phyloP scores from a whole-genome alignment of 2,113 vertebrate species.

The Silurus meridionalis region DNA sequence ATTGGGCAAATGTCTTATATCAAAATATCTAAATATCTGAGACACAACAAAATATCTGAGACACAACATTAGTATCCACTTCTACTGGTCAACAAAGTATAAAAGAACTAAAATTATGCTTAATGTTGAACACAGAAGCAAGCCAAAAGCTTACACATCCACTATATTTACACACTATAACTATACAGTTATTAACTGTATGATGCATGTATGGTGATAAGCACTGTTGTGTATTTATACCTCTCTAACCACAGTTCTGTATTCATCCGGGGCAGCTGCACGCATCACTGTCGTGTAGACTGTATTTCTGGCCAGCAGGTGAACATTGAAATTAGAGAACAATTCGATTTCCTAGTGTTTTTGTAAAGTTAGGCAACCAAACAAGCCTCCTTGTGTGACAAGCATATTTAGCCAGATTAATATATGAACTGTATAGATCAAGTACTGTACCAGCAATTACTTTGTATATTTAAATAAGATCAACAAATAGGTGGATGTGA shows the following conservation, averaged over 20 bases:
- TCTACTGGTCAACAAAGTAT: neutral
- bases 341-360: conserved; percentile 7
- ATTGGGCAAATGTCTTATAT: neutral
- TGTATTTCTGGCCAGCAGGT: conserved; percentile 58
- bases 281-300: conserved; percentile 75
- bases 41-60: neutral
- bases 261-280: conserved; percentile 64
- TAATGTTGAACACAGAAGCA: neutral
- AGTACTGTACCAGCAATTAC: neutral
- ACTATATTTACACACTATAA: neutral
- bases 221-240: conserved; percentile 11
- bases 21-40: neutral
- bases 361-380: neutral
- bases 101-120: neutral
- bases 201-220: neutral
- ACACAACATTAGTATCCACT: neutral
- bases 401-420: neutral
- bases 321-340: neutral
- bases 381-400: neutral
- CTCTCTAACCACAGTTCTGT: conserved; percentile 60
- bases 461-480: neutral
- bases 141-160: neutral
- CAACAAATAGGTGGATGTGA: neutral
- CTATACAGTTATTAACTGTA: neutral
- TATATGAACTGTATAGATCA: neutral